Conservation (phyloP, 2,797 vertebrate species). For the Cuniculus paca region DNA sequence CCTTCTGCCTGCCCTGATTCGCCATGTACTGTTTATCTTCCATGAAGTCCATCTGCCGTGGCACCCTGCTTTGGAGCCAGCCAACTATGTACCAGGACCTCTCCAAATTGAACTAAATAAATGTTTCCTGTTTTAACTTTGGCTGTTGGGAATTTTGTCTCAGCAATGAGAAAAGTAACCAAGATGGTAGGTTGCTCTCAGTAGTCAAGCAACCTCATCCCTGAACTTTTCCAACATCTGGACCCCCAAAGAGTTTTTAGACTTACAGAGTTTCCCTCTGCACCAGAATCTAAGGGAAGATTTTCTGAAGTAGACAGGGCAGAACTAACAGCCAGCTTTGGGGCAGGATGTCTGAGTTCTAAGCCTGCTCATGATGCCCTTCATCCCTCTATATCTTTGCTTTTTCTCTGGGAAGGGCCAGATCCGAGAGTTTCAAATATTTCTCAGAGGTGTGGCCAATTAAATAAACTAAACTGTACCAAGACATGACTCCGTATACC, state of each 20-base stretch:
- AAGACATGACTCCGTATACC: neutral
- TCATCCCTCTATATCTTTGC: neutral
- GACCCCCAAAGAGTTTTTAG: neutral
- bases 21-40: neutral
- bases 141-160: neutral
- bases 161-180: neutral
- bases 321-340: neutral
- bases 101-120: neutral
- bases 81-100: neutral
- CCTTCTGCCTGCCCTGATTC: neutral
- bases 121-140: neutral
- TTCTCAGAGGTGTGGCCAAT: neutral
- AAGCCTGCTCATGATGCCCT: neutral
- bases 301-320: neutral
- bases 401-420: neutral
- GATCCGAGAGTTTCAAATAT: neutral
- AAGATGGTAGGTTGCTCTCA: neutral
- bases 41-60: neutral
- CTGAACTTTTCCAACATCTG: neutral
- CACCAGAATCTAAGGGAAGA: neutral
- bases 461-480: neutral
- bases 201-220: neutral
- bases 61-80: neutral
- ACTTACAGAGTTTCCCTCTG: neutral
- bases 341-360: neutral